A percentile compares a stretch with the other conserved stretches of the same genome.
Conservation (phyloP, 1,140 invertebrate species). For the Drosophila rhopaloa region DNA sequence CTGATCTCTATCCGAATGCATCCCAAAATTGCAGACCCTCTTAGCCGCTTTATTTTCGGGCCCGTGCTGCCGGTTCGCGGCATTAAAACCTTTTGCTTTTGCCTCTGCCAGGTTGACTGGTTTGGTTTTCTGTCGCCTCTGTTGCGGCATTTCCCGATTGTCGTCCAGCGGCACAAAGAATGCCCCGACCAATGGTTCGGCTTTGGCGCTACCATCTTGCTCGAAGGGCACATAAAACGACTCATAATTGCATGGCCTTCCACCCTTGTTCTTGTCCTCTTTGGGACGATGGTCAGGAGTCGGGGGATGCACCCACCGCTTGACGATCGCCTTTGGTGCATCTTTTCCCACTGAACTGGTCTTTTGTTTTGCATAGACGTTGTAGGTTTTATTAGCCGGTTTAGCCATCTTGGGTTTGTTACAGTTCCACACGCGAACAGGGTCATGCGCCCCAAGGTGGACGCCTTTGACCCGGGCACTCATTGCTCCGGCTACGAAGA, state of each 20-base stretch:
- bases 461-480: neutral
- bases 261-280: neutral
- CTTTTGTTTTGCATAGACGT: neutral
- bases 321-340: neutral
- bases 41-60: no score
- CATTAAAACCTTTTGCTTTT: no score
- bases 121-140: neutral
- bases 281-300: neutral
- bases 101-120: neutral
- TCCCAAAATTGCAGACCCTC: no score
- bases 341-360: neutral
- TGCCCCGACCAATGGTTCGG: neutral
- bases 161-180: neutral
- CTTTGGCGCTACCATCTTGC: neutral
- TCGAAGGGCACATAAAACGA: neutral
- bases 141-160: neutral
- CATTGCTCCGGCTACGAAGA: no score
- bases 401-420: constrained; percentile 1
- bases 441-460: neutral
- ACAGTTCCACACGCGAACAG: neutral
- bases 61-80: no score
- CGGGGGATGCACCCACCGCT: neutral
- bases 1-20: no score
- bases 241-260: neutral
- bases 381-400: neutral